phyloP scores from a whole-genome alignment of 1,140 invertebrate species.

The Pemphigus obesinymphae region DNA sequence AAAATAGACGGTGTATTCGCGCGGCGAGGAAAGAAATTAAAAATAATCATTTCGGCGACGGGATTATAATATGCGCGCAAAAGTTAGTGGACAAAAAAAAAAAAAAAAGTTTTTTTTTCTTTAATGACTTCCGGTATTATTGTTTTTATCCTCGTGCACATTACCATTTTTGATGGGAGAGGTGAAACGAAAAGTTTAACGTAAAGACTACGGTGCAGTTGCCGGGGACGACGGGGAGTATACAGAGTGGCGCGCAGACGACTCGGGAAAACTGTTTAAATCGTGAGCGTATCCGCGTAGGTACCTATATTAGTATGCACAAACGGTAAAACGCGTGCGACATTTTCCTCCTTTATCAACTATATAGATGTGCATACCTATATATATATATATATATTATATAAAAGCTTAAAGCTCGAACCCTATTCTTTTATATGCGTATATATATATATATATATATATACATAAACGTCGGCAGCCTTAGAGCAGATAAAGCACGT shows the following conservation, averaged over 20 bases:
- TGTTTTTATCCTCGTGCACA: background rate
- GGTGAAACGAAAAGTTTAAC: background rate
- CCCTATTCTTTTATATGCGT: background rate
- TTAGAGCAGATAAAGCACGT: conserved; percentile 5
- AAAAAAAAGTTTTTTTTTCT: background rate
- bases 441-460: background rate
- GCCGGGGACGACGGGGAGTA: background rate
- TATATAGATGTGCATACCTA: background rate
- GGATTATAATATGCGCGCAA: background rate
- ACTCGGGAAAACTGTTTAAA: conserved; percentile 1
- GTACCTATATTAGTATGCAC: background rate
- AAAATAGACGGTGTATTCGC: too few relatives aligned
- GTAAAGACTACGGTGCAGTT: background rate
- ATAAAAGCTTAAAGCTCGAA: too few relatives aligned
- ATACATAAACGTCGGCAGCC: background rate
- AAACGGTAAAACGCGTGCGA: background rate
- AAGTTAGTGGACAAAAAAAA: background rate
- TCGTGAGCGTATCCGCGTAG: background rate
- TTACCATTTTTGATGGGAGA: background rate
- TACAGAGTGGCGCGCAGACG: too few relatives aligned
- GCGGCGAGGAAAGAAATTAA: too few relatives aligned
- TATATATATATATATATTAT: background rate
- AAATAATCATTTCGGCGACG: background rate
- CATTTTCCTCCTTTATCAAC: too few relatives aligned
- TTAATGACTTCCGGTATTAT: background rate